Conservation (phyloP, 2,113 vertebrate genomes). For the Cisticola juncidis region DNA sequence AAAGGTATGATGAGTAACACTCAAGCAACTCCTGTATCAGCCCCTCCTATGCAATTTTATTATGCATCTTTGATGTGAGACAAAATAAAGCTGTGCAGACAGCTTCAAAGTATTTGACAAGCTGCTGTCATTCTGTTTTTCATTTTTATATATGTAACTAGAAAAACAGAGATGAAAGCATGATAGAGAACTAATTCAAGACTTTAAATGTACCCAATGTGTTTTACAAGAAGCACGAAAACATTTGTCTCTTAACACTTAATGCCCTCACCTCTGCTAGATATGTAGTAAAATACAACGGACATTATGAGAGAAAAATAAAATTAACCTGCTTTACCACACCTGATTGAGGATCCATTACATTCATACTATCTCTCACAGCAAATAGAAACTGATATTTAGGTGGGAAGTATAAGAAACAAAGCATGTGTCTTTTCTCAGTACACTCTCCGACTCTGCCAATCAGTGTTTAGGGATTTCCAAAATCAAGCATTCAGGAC, state of each 20-base stretch:
- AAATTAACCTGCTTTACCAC: neutral
- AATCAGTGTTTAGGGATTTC: neutral
- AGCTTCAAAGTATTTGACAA: neutral
- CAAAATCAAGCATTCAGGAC: neutral
- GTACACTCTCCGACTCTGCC: neutral
- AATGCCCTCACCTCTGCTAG: neutral
- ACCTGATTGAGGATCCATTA: neutral
- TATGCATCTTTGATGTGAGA: neutral
- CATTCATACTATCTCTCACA: neutral
- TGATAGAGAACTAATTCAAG: neutral
- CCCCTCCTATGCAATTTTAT: constrained; percentile 12
- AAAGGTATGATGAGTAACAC: constrained; percentile 1
- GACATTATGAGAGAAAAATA: neutral
- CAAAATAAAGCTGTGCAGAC: neutral
- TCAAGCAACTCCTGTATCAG: neutral
- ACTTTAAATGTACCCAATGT: neutral
- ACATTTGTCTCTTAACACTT: neutral
- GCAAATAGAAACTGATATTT: neutral
- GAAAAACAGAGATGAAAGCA: neutral
- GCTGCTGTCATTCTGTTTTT: neutral
- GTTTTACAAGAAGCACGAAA: neutral
- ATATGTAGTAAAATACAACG: neutral
- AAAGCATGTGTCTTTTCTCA: neutral
- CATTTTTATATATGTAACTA: neutral
- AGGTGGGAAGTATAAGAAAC: neutral